Evolutionary conservation across 23 tunicate species (phyloP), one percentile per base, ranked within the genome.

Genomic region (Oikopleura albicans): DNA sequence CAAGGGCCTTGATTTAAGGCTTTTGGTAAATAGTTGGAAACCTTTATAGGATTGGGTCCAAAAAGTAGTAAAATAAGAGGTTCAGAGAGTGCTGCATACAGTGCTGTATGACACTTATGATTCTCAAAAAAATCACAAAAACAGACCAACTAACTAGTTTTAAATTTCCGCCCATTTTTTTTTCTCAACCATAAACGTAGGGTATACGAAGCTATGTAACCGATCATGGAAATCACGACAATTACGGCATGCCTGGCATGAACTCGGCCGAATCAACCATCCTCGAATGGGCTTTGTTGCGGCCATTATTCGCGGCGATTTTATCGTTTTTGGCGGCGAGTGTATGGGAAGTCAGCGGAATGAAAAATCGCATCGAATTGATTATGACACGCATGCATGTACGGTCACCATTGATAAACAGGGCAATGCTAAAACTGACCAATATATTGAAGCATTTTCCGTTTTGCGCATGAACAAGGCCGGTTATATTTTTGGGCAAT

Each of bases 251-350:
- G 31, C 28, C 37, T 71, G 79, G 79, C 79, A 71, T 2, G 79
- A 71, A 31, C 37, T 37, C 28, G 79, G 79, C 4, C 33, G 37
- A 71, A 27, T 71, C 31, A 2, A 2, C 2, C 31, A 12, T 29
- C 79, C 79, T 2, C 28, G 79, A 71, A 12, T 71, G 79, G 79
- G 79, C 27, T 71, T 71, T 71, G 27, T 71, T 16, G 27, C 79
- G 37, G 79, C 37, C 28, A 16, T 37, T 16, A 34, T 71, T 2
- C 2, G 2, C 37, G 79, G 79, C 37, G 79, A 71, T 2, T 22
- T 71, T 29, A 12, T 71, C 33, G 4, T 71, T 29, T 71, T 16
- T 16, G 79, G 79, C 33, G 79, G 79, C 33, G 79, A 71, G 37
- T 71, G 79, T 29, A 2, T 4, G 27, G 37, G 37, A 71, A 2